phyloP scores from a whole-genome alignment of 2,888 invertebrate species.

The Dichetophora obliterata region DNA sequence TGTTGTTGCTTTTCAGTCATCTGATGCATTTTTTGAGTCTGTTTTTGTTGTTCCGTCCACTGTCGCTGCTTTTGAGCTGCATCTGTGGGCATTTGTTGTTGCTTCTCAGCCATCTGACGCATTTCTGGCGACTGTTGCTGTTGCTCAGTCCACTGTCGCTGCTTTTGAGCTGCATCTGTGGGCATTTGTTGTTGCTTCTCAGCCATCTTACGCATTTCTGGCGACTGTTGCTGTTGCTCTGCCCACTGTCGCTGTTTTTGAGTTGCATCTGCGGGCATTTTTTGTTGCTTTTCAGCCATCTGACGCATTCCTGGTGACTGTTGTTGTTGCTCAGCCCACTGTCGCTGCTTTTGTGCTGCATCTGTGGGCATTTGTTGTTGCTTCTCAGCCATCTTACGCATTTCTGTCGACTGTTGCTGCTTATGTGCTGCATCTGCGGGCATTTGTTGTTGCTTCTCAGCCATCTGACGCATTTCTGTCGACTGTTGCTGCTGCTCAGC shows the following conservation, averaged over 20 bases:
- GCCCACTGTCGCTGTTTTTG: constrained; percentile 35
- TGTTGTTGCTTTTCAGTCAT: constrained; percentile 14
- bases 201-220: constrained; percentile 35
- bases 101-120: constrained; percentile 2
- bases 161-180: background rate
- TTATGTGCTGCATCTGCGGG: constrained; percentile 13
- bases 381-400: too few relatives aligned
- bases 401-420: constrained; percentile 39
- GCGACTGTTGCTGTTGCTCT: background rate
- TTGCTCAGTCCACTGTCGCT: constrained; percentile 33
- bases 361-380: too few relatives aligned
- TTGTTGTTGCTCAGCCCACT: too few relatives aligned
- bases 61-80: background rate
- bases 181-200: background rate
- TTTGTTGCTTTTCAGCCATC: background rate
- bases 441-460: constrained; percentile 28
- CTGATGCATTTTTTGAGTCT: background rate
- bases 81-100: background rate
- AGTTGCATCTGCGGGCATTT: background rate
- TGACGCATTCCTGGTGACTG: background rate
- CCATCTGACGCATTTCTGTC: constrained; percentile 26
- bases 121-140: background rate
- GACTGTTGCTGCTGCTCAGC: constrained; percentile 27
- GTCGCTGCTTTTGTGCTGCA: too few relatives aligned
- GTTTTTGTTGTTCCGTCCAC: constrained; percentile 25